Evolutionary conservation across 1,140 invertebrate genomes (phyloP), one percentile per base, ranked within the genome.

Genomic region (Drosophila busckii): DNA sequence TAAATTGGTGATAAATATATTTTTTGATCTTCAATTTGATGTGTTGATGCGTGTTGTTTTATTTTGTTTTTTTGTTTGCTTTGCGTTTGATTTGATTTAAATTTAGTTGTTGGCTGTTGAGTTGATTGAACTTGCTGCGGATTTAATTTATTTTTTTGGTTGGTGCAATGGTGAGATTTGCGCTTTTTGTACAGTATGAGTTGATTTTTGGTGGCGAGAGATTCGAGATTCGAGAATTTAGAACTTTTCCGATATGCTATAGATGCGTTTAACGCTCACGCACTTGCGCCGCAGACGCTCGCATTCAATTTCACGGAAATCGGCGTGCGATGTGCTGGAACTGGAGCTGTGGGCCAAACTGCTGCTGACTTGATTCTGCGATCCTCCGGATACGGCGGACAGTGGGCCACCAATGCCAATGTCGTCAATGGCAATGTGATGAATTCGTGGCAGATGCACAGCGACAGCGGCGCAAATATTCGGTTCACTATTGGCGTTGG

Each of bases 241-340:
- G 61, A 86, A 86, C 66, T 86, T 86, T 54, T 86, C 84, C 70
- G 84, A 86, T 75, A 86, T 86, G 71, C 84, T 86, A 80, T 86
- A 86, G 50, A 86, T 86, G 59, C 84, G 84, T 49, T 86, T 86
- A 32, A 86, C 84, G 68, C 80, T 86, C 75, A 86, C 84, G 73
- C 84, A 86, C 67, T 86, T 86, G 49, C 84, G 84, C 46, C 84
- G 61, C 68, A 86, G 59, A 40, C 84, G 73, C 44, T 86, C 84
- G 71, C 84, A 86, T 58, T 86, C 84, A 58, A 86, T 86, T 62
- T 86, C 84, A 52, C 84, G 70, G 42, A 85, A 76, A 46, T 86
- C 84, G 31, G 84, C 84, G 70, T 85, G 84, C 10, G 83, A 84
- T n/a, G n/a, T n/a, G 20, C 45, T 70, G 45, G 48, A 48, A 38